phyloP scores from a whole-genome alignment of 2,113 vertebrate genomes.

The Fukomys damarensis region DNA sequence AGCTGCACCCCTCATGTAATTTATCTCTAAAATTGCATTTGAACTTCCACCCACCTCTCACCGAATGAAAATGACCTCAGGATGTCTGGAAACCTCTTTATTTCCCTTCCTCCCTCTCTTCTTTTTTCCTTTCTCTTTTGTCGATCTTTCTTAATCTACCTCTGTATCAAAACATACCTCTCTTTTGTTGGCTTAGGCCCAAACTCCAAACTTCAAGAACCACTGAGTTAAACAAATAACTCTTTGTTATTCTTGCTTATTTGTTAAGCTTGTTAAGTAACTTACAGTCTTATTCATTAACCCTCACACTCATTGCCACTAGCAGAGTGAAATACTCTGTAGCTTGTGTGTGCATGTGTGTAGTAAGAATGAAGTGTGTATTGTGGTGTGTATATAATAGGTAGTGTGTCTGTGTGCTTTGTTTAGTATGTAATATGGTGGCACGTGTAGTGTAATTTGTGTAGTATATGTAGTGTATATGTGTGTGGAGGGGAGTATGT shows the following conservation, averaged over 20 bases:
- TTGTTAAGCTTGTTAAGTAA: background rate
- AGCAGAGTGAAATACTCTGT: background rate
- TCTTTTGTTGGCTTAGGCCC: background rate
- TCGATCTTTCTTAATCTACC: background rate
- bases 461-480: background rate
- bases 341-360: background rate
- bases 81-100: background rate
- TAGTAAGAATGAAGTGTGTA: background rate
- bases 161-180: background rate
- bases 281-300: background rate
- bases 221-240: background rate
- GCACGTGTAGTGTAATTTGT: background rate
- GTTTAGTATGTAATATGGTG: background rate
- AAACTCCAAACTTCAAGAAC: background rate
- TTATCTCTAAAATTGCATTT: background rate
- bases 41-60: background rate
- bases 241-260: background rate
- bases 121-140: background rate
- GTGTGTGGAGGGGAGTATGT: background rate
- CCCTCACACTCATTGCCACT: background rate
- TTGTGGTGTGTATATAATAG: background rate
- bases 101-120: background rate
- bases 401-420: background rate
- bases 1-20: background rate
- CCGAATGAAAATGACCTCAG: background rate